phyloP scores from a whole-genome alignment of 1,140 invertebrate species.

The Saccostrea cuccullata region DNA sequence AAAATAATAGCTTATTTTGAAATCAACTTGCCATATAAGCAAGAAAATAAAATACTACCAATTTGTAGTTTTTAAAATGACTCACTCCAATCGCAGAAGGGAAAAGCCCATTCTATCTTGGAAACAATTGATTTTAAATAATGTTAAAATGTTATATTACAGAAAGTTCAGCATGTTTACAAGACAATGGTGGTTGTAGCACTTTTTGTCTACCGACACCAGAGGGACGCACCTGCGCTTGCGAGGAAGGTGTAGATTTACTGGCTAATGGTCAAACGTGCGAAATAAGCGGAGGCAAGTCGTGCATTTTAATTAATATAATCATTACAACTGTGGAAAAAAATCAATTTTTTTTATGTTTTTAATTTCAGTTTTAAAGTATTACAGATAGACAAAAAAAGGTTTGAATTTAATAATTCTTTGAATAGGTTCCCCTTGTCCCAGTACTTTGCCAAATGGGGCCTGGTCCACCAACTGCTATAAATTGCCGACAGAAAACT shows the following conservation, averaged over 20 bases:
- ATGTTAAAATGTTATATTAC: not conserved
- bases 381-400: not conserved
- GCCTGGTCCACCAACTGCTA: not conserved
- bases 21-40: too few species aligned
- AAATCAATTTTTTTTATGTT: not conserved
- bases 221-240: slow-evolving; percentile 40
- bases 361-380: not conserved
- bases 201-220: slow-evolving; percentile 42
- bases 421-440: not conserved
- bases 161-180: not conserved
- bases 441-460: not conserved
- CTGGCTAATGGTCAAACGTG: slow-evolving; percentile 28
- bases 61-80: too few species aligned
- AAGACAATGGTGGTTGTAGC: slow-evolving; percentile 33
- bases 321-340: not conserved
- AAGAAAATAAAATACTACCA: too few species aligned
- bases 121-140: too few species aligned
- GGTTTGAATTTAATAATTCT: not conserved
- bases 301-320: not conserved
- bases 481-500: not conserved
- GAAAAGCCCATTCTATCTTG: too few species aligned
- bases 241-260: slow-evolving; percentile 25
- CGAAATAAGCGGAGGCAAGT: not conserved
- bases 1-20: too few species aligned
- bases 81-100: too few species aligned